These are phyloP conservation scores for Leuctra nigra DNA, from an alignment of 2,888 invertebrate species.

Conservation along the genomic window DNA sequence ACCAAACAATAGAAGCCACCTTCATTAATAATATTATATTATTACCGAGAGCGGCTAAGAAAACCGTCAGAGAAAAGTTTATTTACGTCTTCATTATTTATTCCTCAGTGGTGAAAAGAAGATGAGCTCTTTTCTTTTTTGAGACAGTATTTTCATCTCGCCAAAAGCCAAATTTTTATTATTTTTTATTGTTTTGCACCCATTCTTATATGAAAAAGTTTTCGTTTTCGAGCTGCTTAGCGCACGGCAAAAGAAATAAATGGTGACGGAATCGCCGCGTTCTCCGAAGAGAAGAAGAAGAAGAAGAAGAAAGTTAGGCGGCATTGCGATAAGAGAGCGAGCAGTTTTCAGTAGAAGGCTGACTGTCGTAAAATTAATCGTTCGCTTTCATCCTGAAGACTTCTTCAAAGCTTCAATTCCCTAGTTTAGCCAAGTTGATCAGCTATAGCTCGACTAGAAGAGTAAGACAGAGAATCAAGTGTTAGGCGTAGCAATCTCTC, in stretches of 20 bases:
- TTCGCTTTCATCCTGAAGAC: not conserved
- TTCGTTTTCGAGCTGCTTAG: constrained; percentile 15
- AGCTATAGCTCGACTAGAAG: too few species aligned
- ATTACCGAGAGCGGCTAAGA: constrained; percentile 22
- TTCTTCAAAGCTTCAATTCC: constrained; percentile 8
- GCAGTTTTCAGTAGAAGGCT: constrained; percentile 3
- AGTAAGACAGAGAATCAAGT: too few species aligned
- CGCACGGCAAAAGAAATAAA: constrained; percentile 17
- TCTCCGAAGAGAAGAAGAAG: too few species aligned
- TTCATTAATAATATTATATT: constrained; percentile 29
- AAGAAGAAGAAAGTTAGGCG: constrained; percentile 12
- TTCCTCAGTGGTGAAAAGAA: too few species aligned
- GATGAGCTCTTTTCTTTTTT: too few species aligned
- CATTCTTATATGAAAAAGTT: constrained; percentile 18
- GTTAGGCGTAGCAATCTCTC: too few species aligned
- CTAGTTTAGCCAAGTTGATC: not conserved
- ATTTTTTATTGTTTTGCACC: constrained; percentile 23
- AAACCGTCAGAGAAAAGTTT: constrained; percentile 26
- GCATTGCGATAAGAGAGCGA: too few species aligned
- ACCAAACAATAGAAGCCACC: constrained; percentile 25
- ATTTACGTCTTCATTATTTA: constrained; percentile 28
- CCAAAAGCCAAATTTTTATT: constrained; percentile 11
- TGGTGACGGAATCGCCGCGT: not conserved
- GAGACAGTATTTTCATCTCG: constrained; percentile 21
- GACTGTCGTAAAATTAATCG: constrained; percentile 14